Conservation (phyloP, 2,888 invertebrate genomes). For the Epinotia brunnichana region DNA sequence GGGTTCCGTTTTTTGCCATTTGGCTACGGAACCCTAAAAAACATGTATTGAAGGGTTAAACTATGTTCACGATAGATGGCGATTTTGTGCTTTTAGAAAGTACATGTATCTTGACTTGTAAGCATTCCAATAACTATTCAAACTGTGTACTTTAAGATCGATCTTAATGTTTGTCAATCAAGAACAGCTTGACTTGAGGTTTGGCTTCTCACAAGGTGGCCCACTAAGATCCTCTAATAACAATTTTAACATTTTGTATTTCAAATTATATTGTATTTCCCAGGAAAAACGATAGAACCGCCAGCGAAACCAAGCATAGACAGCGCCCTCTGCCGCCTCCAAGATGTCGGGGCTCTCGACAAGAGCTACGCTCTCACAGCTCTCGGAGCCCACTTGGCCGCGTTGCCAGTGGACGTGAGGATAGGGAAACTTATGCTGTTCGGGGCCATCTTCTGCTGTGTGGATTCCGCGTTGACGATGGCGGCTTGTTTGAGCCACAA, state of each 20-base stretch:
- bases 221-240: too few relatives aligned
- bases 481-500: constrained; percentile 92
- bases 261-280: constrained; percentile 42
- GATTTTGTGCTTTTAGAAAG: too few relatives aligned
- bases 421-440: constrained; percentile 97
- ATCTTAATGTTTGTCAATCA: too few relatives aligned
- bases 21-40: too few relatives aligned
- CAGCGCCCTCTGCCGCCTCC: constrained; percentile 87
- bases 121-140: too few relatives aligned
- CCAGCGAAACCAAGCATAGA: constrained; percentile 87
- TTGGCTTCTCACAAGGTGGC: too few relatives aligned
- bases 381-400: constrained; percentile 93
- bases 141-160: too few relatives aligned
- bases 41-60: too few relatives aligned
- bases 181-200: too few relatives aligned
- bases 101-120: too few relatives aligned
- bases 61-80: background rate
- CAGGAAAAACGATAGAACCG: constrained; percentile 89
- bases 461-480: constrained; percentile 96
- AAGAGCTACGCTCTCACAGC: constrained; percentile 89
- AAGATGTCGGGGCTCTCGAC: constrained; percentile 92
- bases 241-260: too few relatives aligned
- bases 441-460: constrained; percentile 95
- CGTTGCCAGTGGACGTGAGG: constrained; percentile 94
- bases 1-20: too few relatives aligned